phyloP scores from a whole-genome alignment of 2,888 invertebrate species.

The Caenorhabditis drosophilae region DNA sequence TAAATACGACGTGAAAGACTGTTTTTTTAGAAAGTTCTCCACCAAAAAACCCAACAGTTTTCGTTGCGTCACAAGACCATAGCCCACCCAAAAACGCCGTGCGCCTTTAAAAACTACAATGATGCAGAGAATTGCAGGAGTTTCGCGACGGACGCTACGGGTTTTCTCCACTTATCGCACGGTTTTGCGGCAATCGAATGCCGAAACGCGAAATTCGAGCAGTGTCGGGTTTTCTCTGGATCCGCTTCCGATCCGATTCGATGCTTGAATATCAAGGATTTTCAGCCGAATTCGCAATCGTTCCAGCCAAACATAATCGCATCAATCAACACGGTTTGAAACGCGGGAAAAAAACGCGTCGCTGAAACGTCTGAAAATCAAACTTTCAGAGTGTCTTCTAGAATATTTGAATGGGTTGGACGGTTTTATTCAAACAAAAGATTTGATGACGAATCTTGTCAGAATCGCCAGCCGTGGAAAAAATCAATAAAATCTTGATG shows the following conservation, averaged over 20 bases:
- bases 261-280: conserved; percentile 71
- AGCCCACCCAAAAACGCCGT: no score
- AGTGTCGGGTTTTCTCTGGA: conserved; percentile 69
- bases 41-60: no score
- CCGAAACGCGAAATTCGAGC: conserved; percentile 57
- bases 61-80: no score
- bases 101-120: no score
- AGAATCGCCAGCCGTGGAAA: background rate
- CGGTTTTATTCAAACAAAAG: conserved; percentile 50
- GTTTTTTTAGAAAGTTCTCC: no score
- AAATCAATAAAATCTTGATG: background rate
- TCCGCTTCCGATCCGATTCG: conserved; percentile 71
- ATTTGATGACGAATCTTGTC: conserved; percentile 18
- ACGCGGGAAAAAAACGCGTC: no score
- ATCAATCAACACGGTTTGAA: conserved; percentile 16
- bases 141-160: conserved; percentile 72
- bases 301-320: conserved; percentile 22
- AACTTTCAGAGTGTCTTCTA: conserved; percentile 58
- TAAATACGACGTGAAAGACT: no score
- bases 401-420: conserved; percentile 48
- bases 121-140: conserved; percentile 70
- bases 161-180: conserved; percentile 68
- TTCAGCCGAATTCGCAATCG: conserved; percentile 69
- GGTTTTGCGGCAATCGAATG: conserved; percentile 60
- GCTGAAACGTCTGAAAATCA: background rate